Conservation (phyloP, 2,113 vertebrate genomes). For the Meleagris gallopavo region DNA sequence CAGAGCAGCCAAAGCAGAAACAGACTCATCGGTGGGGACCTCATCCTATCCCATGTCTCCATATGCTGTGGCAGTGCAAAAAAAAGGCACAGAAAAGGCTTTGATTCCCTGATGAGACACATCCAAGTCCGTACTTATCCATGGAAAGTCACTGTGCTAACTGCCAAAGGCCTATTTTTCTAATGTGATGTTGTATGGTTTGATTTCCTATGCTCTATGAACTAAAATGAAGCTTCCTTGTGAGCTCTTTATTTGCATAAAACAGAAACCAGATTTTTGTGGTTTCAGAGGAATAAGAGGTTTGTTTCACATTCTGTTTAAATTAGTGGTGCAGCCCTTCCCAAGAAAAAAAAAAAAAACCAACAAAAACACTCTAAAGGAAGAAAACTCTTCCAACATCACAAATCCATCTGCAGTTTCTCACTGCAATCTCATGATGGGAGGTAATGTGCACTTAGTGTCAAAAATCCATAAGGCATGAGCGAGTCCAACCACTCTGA, state of each 20-base stretch:
- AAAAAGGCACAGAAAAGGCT: neutral
- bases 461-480: neutral
- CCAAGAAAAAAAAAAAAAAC: neutral
- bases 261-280: neutral
- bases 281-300: neutral
- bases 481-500: neutral
- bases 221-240: neutral
- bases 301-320: neutral
- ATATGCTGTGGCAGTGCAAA: neutral
- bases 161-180: neutral
- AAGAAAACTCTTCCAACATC: neutral
- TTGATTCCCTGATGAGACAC: fast-evolving
- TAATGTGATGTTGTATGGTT: neutral
- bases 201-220: neutral
- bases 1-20: neutral
- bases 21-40: neutral
- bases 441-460: neutral
- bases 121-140: neutral
- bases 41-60: neutral
- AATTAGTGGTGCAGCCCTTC: neutral
- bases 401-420: neutral
- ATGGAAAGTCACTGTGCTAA: neutral
- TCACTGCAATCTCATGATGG: neutral
- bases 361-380: neutral
- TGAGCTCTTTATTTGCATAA: neutral